Evolutionary conservation across 2,113 vertebrate species (phyloP).

Genomic region (Gulo gulo): DNA sequence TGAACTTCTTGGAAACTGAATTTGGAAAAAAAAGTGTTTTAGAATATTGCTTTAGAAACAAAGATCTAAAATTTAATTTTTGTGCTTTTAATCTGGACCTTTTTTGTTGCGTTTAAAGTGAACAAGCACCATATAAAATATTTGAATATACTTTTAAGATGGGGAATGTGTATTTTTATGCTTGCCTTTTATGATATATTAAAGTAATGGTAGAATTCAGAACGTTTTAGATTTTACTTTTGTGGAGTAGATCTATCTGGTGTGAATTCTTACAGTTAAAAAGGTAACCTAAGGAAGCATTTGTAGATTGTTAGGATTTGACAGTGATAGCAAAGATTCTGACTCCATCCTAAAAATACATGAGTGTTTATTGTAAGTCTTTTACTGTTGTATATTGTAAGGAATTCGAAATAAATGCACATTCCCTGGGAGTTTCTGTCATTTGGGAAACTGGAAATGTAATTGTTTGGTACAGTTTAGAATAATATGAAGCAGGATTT

Average conservation of each 20-base stretch:
- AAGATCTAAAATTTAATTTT: slow-evolving; percentile 22
- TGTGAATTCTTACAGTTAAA: slow-evolving; percentile 14
- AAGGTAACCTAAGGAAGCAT: not conserved
- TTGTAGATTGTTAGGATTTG: not conserved
- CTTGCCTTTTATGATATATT: not conserved
- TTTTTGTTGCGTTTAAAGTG: slow-evolving; percentile 39
- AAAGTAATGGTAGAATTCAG: not conserved
- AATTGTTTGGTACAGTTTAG: not conserved
- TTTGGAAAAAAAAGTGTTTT: not conserved
- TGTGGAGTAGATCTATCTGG: not conserved
- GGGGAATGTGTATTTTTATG: not conserved
- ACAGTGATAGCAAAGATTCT: not conserved
- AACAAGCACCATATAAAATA: slow-evolving; percentile 1
- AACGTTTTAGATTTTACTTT: slow-evolving; percentile 1
- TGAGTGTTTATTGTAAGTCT: not conserved
- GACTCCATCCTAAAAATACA: not conserved
- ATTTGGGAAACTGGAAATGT: not conserved
- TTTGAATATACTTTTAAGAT: slow-evolving; percentile 3
- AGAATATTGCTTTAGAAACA: slow-evolving; percentile 38
- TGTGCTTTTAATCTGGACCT: not conserved
- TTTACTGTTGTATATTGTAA: not conserved
- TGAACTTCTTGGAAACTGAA: not conserved
- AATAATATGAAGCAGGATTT: not conserved
- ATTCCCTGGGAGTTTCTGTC: not conserved
- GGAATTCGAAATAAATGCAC: slow-evolving; percentile 34